Evolutionary conservation across 1,140 invertebrate species (phyloP).

Genomic region (Drosophila rhopaloa): DNA sequence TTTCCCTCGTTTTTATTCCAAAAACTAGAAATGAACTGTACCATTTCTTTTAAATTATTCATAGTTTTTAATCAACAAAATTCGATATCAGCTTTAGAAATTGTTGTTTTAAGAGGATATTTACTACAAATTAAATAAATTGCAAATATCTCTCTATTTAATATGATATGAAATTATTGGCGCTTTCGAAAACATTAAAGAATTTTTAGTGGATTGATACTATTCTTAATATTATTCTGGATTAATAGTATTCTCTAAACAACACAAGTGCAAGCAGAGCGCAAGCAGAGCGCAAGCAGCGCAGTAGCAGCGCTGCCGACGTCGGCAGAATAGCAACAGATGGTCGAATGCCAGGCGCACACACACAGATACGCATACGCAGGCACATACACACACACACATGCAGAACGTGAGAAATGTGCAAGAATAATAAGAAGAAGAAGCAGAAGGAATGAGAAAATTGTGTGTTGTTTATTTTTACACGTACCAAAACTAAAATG

Average conservation of each 20-base stretch:
- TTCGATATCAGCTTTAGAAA: too few relatives aligned
- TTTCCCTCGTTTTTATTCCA: background rate
- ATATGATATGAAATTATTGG: too few relatives aligned
- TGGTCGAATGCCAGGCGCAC: slow-evolving; percentile 38
- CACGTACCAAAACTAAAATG: slow-evolving; percentile 65
- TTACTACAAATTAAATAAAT: too few relatives aligned
- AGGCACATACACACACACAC: background rate
- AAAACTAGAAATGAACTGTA: background rate
- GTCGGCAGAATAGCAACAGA: slow-evolving; percentile 42
- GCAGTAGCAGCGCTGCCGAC: slow-evolving; percentile 4
- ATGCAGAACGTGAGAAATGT: slow-evolving; percentile 11
- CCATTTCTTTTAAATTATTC: too few relatives aligned
- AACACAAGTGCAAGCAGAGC: slow-evolving; percentile 18
- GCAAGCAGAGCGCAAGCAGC: slow-evolving; percentile 5
- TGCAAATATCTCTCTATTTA: too few relatives aligned
- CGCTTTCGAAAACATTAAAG: too few relatives aligned
- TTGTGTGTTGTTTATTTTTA: slow-evolving; percentile 71
- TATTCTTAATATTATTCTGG: too few relatives aligned
- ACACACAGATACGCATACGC: slow-evolving; percentile 8
- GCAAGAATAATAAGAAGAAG: slow-evolving; percentile 21
- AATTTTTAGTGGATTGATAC: background rate
- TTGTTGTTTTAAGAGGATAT: too few relatives aligned
- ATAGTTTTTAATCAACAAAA: too few relatives aligned
- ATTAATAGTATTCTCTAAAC: background rate
- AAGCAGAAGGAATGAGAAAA: slow-evolving; percentile 39